Conservation (phyloP, 2,888 invertebrate species). For the Serripes groenlandicus region DNA sequence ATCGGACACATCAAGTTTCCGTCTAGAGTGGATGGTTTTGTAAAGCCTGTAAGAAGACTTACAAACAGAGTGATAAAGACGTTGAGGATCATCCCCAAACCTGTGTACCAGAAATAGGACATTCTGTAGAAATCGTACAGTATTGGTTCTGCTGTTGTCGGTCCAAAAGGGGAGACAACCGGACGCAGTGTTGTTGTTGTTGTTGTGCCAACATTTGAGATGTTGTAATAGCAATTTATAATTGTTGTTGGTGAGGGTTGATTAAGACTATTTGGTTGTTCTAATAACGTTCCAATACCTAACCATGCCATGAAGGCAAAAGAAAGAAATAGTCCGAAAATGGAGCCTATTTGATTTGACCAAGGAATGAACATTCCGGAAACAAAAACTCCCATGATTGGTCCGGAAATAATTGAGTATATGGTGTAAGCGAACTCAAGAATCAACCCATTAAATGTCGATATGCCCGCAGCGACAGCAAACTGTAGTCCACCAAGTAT, state of each 20-base stretch:
- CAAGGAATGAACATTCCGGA: conserved; percentile 87
- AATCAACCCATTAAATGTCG: conserved; percentile 51
- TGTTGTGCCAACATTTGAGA: not conserved
- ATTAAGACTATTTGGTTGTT: conserved; percentile 32
- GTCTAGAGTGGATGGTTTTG: conserved; percentile 44
- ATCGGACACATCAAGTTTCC: conserved; percentile 59
- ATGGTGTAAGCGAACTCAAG: conserved; percentile 81
- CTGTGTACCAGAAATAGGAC: conserved; percentile 73
- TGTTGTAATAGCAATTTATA: conserved; percentile 45
- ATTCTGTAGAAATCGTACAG: conserved; percentile 67
- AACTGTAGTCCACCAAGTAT: conserved; percentile 53
- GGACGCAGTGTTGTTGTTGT: not conserved
- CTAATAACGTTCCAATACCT: conserved; percentile 50
- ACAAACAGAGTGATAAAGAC: conserved; percentile 64
- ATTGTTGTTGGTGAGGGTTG: conserved; percentile 32
- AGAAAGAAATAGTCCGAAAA: conserved; percentile 47
- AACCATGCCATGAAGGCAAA: conserved; percentile 65
- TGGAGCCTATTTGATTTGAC: conserved; percentile 74
- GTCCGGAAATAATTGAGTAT: conserved; percentile 81
- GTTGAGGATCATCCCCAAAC: conserved; percentile 62
- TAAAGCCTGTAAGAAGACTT: conserved; percentile 67
- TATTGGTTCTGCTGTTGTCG: conserved; percentile 32
- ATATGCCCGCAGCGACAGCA: conserved; percentile 54
- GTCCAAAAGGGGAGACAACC: not conserved
- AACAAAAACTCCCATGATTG: conserved; percentile 80